Evolutionary conservation across 2,888 invertebrate species (phyloP).

Genomic region (Hirtodrosophila histrioides): DNA sequence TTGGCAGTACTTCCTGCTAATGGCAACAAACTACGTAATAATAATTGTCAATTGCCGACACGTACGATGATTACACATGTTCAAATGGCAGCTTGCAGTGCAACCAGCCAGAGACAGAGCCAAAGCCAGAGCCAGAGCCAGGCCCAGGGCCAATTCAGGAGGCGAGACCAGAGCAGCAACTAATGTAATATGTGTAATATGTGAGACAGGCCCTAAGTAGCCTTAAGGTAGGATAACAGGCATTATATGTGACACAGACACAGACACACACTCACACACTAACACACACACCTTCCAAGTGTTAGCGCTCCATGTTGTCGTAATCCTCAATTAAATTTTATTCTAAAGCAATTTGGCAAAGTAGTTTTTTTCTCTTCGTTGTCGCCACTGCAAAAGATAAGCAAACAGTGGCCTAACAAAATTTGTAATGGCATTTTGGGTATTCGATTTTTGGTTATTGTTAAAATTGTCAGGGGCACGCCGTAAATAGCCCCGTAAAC

Average conservation of each 20-base stretch:
- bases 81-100: conserved; percentile 60
- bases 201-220: conserved; percentile 80
- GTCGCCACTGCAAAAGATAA: conserved; percentile 56
- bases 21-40: conserved; percentile 76
- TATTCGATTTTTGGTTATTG: conserved; percentile 65
- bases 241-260: conserved; percentile 66
- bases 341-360: conserved; percentile 80
- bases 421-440: conserved; percentile 54
- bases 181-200: conserved; percentile 78
- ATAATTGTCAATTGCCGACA: conserved; percentile 78
- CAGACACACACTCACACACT: conserved; percentile 25
- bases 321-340: conserved; percentile 83
- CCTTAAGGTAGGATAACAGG: conserved; percentile 79
- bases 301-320: conserved; percentile 45
- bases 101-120: conserved; percentile 20
- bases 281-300: conserved; percentile 30
- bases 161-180: conserved; percentile 48
- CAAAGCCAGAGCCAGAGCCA: conserved; percentile 10
- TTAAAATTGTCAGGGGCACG: conserved; percentile 69
- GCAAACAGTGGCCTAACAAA: conserved; percentile 61
- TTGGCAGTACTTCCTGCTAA: conserved; percentile 71
- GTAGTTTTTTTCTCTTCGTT: conserved; percentile 65
- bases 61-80: conserved; percentile 78
- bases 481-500: conserved; percentile 80
- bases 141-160: conserved; percentile 12